Evolutionary conservation across 2,888 invertebrate genomes (phyloP), one percentile per base, ranked within the genome.

Genomic region (Lochmaea capreae): DNA sequence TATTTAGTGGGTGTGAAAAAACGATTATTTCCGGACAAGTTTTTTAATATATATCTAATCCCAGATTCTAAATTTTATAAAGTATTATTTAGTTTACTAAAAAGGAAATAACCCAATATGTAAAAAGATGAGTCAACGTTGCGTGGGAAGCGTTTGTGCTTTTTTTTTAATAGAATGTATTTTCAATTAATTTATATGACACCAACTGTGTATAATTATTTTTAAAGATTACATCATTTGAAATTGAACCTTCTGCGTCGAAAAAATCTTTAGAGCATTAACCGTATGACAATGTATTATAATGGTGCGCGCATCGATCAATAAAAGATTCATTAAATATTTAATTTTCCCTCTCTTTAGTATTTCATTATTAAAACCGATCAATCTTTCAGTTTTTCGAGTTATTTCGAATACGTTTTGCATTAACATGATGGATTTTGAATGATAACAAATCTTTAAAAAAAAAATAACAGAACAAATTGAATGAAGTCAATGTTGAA

Each of bases 91-190:
- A 59, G 59, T 54, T 69, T 42, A 26, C 70, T 70, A 70, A 70
- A 70, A 63, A 70, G 70, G 70, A 70, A 70, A 57, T 70, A 70
- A 70, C 70, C 70, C n/a, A 70, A 26, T 63, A 57, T 63, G 33
- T 39, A 39, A 58, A n/a, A 58, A 69, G 62, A 70, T 70, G 70
- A 70, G 63, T 70, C 70, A 69, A 14, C 67, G 14, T 12, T 42
- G 70, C 57, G 70, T 63, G 70, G 54, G 63, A 58, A 52, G 49
- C 10, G 39, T 68, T 59, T 33, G 46, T 61, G 22, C 62, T 46
- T 68, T 70, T 68, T 68, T 61, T 61, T 57, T 63, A n/a, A 18
- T 18, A 62, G 54, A 63, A 63, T 70, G 14, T 70, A 16, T 70
- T 42, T 70, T 62, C 54, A 63, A 63, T 57, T 70, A 70, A 70